Conservation (phyloP, 2,888 invertebrate species). For the Dasysyrphus albostriatus region DNA sequence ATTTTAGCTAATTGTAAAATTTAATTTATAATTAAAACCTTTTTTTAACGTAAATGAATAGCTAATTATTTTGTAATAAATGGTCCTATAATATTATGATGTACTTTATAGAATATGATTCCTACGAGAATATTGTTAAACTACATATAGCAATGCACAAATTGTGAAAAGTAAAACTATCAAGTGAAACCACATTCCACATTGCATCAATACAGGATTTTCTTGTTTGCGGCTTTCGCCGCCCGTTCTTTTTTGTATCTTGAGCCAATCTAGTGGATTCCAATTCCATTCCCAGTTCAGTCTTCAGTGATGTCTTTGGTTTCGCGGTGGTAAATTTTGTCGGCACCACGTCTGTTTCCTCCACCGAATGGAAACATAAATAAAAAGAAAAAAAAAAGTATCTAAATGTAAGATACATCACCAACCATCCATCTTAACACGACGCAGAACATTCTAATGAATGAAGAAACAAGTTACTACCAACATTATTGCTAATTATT, state of each 20-base stretch:
- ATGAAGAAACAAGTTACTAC: slow-evolving; percentile 48
- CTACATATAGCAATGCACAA: not conserved
- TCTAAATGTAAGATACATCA: slow-evolving; percentile 24
- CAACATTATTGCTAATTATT: slow-evolving; percentile 32
- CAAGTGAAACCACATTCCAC: slow-evolving; percentile 64
- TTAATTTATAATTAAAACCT: no score
- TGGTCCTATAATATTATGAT: no score
- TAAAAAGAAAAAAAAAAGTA: slow-evolving; percentile 27
- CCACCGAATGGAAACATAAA: slow-evolving; percentile 37
- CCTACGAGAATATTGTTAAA: not conserved
- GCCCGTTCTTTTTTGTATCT: slow-evolving; percentile 55
- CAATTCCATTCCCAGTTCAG: slow-evolving; percentile 70
- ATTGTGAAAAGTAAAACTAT: slow-evolving; percentile 36
- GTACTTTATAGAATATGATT: no score
- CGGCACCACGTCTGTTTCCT: slow-evolving; percentile 37
- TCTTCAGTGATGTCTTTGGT: slow-evolving; percentile 63
- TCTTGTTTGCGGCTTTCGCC: slow-evolving; percentile 77
- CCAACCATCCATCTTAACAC: not conserved
- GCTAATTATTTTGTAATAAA: no score
- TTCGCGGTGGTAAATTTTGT: slow-evolving; percentile 62
- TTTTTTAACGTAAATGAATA: no score
- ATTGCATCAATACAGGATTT: slow-evolving; percentile 76
- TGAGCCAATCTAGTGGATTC: slow-evolving; percentile 63
- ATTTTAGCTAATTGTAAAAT: no score
- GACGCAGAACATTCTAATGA: slow-evolving; percentile 62